Evolutionary conservation across 2,797 vertebrate species (phyloP).

Genomic region (Phaenicophaeus curvirostris): DNA sequence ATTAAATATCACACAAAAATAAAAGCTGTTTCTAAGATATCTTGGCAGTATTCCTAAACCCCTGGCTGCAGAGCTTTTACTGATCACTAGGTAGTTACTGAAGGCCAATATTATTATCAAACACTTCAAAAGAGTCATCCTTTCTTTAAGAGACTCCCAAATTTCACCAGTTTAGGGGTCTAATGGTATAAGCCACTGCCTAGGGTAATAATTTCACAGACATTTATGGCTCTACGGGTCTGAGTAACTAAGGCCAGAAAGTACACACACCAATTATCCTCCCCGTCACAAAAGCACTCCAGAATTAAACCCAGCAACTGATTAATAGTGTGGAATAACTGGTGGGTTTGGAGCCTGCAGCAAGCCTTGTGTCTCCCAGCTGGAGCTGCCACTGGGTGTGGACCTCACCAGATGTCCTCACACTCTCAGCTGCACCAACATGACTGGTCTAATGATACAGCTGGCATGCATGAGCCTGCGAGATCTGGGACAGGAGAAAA

Average conservation of each 20-base stretch:
- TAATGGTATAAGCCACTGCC: neutral
- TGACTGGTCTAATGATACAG: fast-evolving
- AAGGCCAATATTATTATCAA: neutral
- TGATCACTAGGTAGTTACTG: neutral
- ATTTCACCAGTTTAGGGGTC: neutral
- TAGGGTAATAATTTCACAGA: neutral
- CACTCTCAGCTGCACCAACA: fast-evolving
- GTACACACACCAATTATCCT: neutral
- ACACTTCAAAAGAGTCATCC: neutral
- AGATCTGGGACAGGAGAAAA: neutral
- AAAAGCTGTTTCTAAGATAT: neutral
- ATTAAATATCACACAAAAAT: neutral
- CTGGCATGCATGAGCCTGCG: fast-evolving
- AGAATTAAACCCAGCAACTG: neutral
- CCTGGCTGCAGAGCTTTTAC: neutral
- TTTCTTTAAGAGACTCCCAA: neutral
- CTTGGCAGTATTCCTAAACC: neutral
- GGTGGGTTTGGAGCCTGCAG: neutral
- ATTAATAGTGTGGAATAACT: neutral
- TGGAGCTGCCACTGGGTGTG: neutral
- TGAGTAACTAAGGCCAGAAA: neutral
- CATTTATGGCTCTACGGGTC: neutral
- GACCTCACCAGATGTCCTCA: neutral
- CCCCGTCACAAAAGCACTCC: neutral
- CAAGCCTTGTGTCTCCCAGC: neutral